Evolutionary conservation across 1,140 invertebrate genomes (phyloP).

Genomic region (Helicoverpa zea): DNA sequence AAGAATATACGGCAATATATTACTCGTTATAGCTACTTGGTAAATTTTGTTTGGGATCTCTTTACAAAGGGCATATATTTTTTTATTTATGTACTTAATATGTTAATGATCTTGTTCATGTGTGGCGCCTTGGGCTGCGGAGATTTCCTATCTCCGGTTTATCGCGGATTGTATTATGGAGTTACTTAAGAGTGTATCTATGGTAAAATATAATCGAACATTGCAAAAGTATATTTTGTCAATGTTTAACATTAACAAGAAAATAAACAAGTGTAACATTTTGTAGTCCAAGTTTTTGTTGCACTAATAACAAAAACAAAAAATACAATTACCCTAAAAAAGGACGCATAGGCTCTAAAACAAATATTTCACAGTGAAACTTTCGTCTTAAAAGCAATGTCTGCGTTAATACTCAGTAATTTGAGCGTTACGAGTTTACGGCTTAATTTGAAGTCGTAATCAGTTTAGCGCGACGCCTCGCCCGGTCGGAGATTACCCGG

Average conservation of each 20-base stretch:
- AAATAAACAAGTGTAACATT: no score
- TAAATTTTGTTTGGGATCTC: conserved; percentile 37
- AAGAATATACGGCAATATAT: conserved; percentile 37
- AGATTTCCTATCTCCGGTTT: background rate
- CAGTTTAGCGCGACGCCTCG: conserved; percentile 79
- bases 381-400: conserved; percentile 58
- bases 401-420: conserved; percentile 75
- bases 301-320: conserved; percentile 15
- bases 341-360: conserved; percentile 42
- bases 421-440: conserved; percentile 78
- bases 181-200: background rate
- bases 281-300: background rate
- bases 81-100: conserved; percentile 38
- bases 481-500: conserved; percentile 72
- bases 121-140: background rate
- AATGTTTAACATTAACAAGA: background rate
- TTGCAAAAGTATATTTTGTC: background rate
- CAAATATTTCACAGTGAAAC: conserved; percentile 51
- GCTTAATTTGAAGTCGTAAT: conserved; percentile 83
- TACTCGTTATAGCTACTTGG: conserved; percentile 32
- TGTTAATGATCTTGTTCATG: conserved; percentile 22
- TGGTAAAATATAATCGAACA: background rate
- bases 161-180: background rate
- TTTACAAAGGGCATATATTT: conserved; percentile 29
- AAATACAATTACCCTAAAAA: conserved; percentile 27